A percentile compares a stretch with the other conserved stretches of the same genome.
phyloP scores from a whole-genome alignment of 1,140 invertebrate species.

The Drosophila lacteicornis region DNA sequence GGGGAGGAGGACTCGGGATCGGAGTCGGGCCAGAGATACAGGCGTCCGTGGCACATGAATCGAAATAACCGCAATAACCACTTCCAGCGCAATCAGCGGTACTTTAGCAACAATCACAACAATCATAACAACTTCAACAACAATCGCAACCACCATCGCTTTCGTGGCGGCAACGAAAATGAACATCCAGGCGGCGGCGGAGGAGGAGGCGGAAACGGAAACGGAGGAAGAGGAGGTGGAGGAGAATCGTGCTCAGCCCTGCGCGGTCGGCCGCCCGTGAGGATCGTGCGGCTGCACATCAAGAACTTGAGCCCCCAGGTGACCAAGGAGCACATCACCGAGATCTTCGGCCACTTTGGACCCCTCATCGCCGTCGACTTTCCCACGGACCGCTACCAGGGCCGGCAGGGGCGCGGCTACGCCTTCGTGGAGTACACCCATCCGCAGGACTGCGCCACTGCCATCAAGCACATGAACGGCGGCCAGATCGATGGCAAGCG shows the following conservation, averaged over 20 bases:
- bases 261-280: background rate
- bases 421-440: slow-evolving; percentile 59
- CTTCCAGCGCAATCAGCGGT: background rate
- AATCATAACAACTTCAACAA: background rate
- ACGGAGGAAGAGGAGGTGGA: background rate
- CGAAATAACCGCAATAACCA: background rate
- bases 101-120: background rate
- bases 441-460: slow-evolving; percentile 51
- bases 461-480: slow-evolving; percentile 60
- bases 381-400: slow-evolving; percentile 38
- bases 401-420: slow-evolving; percentile 40
- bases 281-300: slow-evolving; percentile 55
- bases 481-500: slow-evolving; percentile 54
- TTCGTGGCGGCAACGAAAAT: background rate
- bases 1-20: background rate
- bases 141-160: background rate
- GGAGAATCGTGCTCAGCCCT: background rate
- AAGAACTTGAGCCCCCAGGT: slow-evolving; percentile 49
- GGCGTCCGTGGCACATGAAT: background rate
- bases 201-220: no score
- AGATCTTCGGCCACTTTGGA: slow-evolving; percentile 62
- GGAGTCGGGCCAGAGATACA: background rate
- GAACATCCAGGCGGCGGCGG: background rate
- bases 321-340: slow-evolving; percentile 57
- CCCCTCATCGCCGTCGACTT: slow-evolving; percentile 58